A percentile compares a stretch with the other conserved stretches of the same genome.
Conservation (phyloP, 1,140 invertebrate species). For the Triops longicaudatus region DNA sequence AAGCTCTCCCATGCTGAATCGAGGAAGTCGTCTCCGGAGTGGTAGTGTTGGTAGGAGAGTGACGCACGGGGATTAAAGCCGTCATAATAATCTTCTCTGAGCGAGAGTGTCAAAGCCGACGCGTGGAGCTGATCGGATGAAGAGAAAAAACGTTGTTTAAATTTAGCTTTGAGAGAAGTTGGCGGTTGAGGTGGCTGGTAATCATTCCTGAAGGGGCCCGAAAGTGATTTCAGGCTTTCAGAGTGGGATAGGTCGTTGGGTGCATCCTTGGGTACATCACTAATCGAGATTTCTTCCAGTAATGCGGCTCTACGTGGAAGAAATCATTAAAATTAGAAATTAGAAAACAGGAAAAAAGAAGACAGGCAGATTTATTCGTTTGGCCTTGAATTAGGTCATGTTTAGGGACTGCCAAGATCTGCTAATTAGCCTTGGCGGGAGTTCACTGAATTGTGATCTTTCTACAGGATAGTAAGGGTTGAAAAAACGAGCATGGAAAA, state of each 20-base stretch:
- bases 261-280: not conserved
- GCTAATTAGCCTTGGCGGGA: no score
- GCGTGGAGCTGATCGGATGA: not conserved
- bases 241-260: not conserved
- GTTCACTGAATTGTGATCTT: no score
- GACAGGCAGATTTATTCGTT: not conserved
- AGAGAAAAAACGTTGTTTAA: conserved; percentile 3
- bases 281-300: not conserved
- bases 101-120: not conserved
- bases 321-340: not conserved
- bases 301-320: not conserved
- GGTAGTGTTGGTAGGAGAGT: not conserved
- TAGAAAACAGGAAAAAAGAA: not conserved
- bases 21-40: not conserved
- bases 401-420: not conserved
- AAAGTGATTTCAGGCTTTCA: not conserved
- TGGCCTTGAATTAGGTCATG: not conserved
- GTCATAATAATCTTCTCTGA: not conserved
- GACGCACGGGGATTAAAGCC: not conserved
- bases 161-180: not conserved
- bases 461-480: no score
- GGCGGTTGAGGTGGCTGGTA: not conserved
- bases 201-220: not conserved
- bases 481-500: no score
- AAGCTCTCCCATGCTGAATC: not conserved